Evolutionary conservation across 2,888 invertebrate genomes (phyloP).

Genomic region (Spilarctia lutea): DNA sequence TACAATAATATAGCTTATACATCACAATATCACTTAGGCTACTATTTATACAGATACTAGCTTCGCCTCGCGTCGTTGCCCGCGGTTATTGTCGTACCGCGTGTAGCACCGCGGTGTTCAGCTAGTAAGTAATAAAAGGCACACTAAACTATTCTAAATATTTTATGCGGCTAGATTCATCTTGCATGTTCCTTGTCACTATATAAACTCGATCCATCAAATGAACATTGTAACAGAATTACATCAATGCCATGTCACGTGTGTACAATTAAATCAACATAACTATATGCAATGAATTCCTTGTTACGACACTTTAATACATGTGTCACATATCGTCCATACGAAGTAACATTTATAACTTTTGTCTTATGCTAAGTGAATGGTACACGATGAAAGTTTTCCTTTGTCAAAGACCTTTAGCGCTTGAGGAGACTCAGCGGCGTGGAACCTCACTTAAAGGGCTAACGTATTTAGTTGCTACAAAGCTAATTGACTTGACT

Average conservation of each 20-base stretch:
- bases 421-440: not conserved
- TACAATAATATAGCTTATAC: too few species aligned
- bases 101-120: too few species aligned
- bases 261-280: conserved; percentile 32
- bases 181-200: not conserved
- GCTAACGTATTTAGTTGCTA: not conserved
- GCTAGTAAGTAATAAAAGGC: not conserved
- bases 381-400: not conserved
- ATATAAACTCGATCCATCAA: conserved; percentile 6
- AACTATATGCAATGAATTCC: conserved; percentile 30
- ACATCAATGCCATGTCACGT: conserved; percentile 32
- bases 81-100: too few species aligned
- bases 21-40: too few species aligned
- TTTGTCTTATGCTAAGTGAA: conserved; percentile 5
- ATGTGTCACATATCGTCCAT: not conserved
- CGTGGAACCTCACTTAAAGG: not conserved
- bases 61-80: too few species aligned
- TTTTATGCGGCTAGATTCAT: not conserved
- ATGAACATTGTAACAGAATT: not conserved
- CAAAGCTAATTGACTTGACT: not conserved
- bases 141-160: not conserved
- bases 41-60: too few species aligned
- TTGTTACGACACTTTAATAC: conserved; percentile 17
- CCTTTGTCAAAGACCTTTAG: not conserved
- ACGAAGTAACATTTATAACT: not conserved